Percentiles rank a stretch among this genome's conserved stretches.
These are phyloP conservation scores for Brachyhypopomus occidentalis DNA, from an alignment of 2,113 vertebrate species.

Conservation along the genomic window DNA sequence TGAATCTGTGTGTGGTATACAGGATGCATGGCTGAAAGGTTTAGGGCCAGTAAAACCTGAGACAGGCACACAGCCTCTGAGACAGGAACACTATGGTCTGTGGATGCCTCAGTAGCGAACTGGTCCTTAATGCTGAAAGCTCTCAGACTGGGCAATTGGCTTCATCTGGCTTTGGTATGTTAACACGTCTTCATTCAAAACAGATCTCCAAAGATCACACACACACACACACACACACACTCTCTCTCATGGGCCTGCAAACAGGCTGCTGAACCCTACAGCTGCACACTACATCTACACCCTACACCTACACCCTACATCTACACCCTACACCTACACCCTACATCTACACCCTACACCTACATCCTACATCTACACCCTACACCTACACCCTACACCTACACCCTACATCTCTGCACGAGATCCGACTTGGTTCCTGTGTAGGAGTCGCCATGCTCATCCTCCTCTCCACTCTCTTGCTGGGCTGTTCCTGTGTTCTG, in stretches of 20 bases:
- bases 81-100: neutral
- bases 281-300: no score
- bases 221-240: neutral
- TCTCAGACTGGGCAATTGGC: neutral
- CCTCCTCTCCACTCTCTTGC: constrained; percentile 3
- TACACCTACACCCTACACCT: neutral
- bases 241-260: neutral
- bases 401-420: neutral
- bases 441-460: neutral
- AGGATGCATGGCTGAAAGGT: neutral
- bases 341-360: no score
- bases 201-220: neutral
- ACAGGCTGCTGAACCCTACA: neutral
- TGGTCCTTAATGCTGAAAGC: neutral
- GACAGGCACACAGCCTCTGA: no score
- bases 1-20: no score
- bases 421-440: neutral
- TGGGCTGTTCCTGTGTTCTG: constrained; percentile 32
- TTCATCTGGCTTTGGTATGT: constrained; percentile 14
- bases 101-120: neutral
- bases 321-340: no score
- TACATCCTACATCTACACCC: no score
- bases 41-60: neutral
- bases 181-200: neutral
- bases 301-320: no score